phyloP scores from a whole-genome alignment of 2,797 vertebrate genomes.

The Microhierax caerulescens region DNA sequence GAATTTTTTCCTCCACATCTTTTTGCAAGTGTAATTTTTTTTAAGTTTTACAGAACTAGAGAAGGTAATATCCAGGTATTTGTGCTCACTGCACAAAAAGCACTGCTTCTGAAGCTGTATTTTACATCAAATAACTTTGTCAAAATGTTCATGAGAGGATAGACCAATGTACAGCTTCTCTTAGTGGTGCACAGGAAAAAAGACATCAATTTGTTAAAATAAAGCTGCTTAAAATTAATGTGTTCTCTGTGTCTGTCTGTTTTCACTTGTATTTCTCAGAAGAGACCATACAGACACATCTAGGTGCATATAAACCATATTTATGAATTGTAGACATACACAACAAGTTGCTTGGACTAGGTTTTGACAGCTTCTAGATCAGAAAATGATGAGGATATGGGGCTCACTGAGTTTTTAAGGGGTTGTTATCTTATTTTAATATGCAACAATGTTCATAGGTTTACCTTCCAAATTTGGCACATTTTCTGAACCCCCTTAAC shows the following conservation, averaged over 20 bases:
- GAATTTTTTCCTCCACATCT: not conserved
- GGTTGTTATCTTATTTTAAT: not conserved
- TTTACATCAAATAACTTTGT: slow-evolving; percentile 58
- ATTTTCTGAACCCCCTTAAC: not conserved
- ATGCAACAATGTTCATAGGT: not conserved
- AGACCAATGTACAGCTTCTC: not conserved
- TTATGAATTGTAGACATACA: not conserved
- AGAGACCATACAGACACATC: not conserved
- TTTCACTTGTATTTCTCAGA: not conserved
- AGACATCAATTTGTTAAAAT: not conserved
- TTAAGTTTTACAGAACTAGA: slow-evolving; percentile 57
- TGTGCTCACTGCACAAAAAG: not conserved
- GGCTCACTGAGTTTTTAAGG: not conserved
- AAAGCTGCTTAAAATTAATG: not conserved
- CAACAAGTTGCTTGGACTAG: not conserved
- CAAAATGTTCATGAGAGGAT: slow-evolving; percentile 44
- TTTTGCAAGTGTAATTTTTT: not conserved
- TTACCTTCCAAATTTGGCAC: slow-evolving; percentile 55
- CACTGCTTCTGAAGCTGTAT: not conserved
- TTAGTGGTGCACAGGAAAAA: not conserved
- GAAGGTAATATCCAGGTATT: slow-evolving; percentile 39
- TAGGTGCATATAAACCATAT: not conserved
- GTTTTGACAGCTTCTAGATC: not conserved
- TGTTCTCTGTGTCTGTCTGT: not conserved
- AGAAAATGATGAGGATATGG: not conserved